Base-by-base conservation (phyloP, 2,113 vertebrate genomes). In the Proterorhinus semilunaris region DNA sequence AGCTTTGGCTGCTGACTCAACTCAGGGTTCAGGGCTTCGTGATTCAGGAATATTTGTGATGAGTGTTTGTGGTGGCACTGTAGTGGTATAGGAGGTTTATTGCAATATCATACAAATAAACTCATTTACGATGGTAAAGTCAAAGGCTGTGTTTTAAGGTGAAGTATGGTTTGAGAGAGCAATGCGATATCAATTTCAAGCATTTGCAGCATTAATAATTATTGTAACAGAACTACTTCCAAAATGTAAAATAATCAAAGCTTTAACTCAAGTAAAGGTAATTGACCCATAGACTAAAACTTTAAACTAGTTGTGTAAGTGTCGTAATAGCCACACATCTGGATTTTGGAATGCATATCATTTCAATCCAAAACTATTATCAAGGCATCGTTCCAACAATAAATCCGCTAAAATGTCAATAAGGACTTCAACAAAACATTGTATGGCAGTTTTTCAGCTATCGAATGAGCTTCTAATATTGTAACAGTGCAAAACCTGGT, bases 401-500 rank as follows among this genome's bases (percentile, higher is more conserved):
- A 77, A 64, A 71, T 69, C 65, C 47, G 74, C 69, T 63, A 72
- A 71, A 72, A 71, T 63, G 69, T 71, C 46, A 71, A 72, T 76
- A 67, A 54, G 17, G 10, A 72, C 73, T 55, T 73, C 71, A 78
- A 66, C 48, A 81, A 78, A 77, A 78, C 63, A 76, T 80, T 82
- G 42, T 57, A 66, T 43, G 74, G 50, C 75, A 12, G 58, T 74
- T 58, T 45, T 67, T 21, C 49, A 17, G 11, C 63, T 17, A 46
- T 68, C 44, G 76, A 3, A 10, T 58, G 62, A 78, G 79, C 52
- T 67, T 55, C 62, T 62, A 68, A 53, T 15, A 44, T 52, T 63
- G 66, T 11, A 42, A 65, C 65, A 45, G 67, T 76, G 80, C 82
- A 68, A 78, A 80, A 79, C 50, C 65, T 85, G 84, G 72, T 75